These are phyloP conservation scores for Drosophila chauvacae DNA, from an alignment of 1,140 invertebrate species.

Conservation along the genomic window DNA sequence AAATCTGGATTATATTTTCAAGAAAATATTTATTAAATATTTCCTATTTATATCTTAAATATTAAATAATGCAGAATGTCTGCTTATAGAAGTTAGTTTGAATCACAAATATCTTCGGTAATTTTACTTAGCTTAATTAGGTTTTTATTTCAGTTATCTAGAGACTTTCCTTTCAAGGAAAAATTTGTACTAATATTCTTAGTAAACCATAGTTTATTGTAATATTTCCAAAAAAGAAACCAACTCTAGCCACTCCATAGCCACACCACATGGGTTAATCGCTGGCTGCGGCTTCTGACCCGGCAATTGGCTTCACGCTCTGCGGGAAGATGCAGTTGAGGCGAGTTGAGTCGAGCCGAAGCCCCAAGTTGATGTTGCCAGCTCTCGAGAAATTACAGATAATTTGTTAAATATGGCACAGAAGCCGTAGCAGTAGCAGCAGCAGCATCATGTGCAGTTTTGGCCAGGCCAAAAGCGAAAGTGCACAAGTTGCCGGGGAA, in stretches of 20 bases:
- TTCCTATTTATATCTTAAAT: too few relatives aligned
- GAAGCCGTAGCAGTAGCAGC: slow-evolving; percentile 26
- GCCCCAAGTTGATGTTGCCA: slow-evolving; percentile 47
- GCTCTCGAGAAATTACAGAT: slow-evolving; percentile 82
- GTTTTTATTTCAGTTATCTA: background rate
- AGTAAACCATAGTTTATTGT: background rate
- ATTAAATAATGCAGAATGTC: too few relatives aligned
- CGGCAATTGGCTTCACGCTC: slow-evolving; percentile 27
- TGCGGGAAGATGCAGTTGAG: slow-evolving; percentile 28
- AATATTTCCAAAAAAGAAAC: background rate
- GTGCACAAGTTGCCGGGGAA: slow-evolving; percentile 37
- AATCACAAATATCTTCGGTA: too few relatives aligned
- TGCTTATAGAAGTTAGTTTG: too few relatives aligned
- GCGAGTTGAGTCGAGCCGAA: slow-evolving; percentile 16
- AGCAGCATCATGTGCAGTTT: slow-evolving; percentile 47
- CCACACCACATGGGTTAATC: slow-evolving; percentile 30
- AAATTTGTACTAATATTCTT: background rate
- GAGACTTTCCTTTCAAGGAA: background rate
- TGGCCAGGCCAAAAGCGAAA: slow-evolving; percentile 68
- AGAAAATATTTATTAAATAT: too few relatives aligned
- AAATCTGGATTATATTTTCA: background rate
- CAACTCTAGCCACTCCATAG: background rate
- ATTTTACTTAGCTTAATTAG: background rate
- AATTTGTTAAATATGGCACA: slow-evolving; percentile 83
- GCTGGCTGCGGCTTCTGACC: background rate